These are phyloP conservation scores for Bovichtus variegatus DNA, from an alignment of 2,797 vertebrate genomes.

Conservation along the genomic window DNA sequence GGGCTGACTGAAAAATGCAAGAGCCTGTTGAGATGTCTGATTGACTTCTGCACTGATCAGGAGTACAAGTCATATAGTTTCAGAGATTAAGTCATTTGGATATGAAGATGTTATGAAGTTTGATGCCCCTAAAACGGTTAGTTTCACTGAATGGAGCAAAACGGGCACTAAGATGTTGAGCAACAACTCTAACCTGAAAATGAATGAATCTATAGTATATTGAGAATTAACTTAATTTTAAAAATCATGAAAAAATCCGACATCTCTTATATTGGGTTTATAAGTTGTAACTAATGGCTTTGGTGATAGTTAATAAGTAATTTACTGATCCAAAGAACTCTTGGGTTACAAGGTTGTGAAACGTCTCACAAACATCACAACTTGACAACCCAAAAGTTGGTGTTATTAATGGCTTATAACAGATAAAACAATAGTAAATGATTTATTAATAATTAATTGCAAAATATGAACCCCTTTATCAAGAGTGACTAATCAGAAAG, in stretches of 20 bases:
- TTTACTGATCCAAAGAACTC: not conserved
- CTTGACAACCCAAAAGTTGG: not conserved
- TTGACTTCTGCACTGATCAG: not conserved
- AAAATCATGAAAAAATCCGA: not conserved
- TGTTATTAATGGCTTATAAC: not conserved
- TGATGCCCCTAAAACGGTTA: not conserved
- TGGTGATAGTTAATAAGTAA: not conserved
- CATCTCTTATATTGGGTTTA: not conserved
- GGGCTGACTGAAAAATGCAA: not conserved
- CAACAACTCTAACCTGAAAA: not conserved
- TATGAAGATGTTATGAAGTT: not conserved
- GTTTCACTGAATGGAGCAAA: not conserved
- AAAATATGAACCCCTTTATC: not conserved
- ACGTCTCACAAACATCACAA: not conserved
- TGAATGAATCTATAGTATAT: not conserved
- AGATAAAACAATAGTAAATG: not conserved
- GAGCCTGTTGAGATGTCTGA: not conserved
- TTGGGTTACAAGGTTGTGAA: not conserved
- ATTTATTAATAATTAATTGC: not conserved
- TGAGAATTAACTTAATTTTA: not conserved
- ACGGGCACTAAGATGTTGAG: not conserved
- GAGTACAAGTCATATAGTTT: not conserved
- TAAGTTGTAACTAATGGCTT: not conserved
- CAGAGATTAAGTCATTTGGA: slow-evolving; percentile 4
- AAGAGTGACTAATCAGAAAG: not conserved